Percentiles rank a stretch among this genome's conserved stretches.
Conservation (phyloP, 1,140 invertebrate genomes). For the Drosophila neocordata region DNA sequence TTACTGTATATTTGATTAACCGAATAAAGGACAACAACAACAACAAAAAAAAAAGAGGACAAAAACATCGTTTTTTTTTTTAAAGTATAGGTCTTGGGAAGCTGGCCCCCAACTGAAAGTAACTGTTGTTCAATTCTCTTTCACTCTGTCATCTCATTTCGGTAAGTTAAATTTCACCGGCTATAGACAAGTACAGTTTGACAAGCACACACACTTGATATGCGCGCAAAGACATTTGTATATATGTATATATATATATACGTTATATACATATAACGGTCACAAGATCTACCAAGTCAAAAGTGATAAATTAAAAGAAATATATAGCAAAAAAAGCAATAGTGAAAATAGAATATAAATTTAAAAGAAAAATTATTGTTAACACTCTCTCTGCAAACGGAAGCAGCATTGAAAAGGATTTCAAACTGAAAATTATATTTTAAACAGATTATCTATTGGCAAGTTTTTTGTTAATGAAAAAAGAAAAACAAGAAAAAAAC, state of each 20-base stretch:
- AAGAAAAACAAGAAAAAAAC: background rate
- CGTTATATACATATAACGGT: background rate
- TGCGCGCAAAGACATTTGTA: background rate
- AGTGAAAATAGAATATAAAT: conserved; percentile 24
- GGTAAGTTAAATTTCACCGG: conserved; percentile 29
- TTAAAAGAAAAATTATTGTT: conserved; percentile 22
- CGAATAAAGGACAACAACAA: conserved; percentile 25
- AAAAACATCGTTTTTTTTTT: conserved; percentile 29
- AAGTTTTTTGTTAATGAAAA: background rate
- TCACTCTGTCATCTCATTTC: conserved; percentile 3
- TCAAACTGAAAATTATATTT: background rate
- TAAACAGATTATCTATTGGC: background rate
- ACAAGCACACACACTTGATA: conserved; percentile 18
- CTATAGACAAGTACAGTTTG: conserved; percentile 38
- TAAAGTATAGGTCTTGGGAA: conserved; percentile 11
- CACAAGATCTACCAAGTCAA: conserved; percentile 1
- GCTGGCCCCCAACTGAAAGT: background rate
- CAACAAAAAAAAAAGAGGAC: conserved; percentile 7
- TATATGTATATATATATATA: background rate
- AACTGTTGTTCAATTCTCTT: background rate
- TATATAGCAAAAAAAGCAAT: background rate
- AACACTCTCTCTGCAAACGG: background rate
- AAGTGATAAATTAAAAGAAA: conserved; percentile 33
- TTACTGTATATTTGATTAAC: conserved; percentile 65
- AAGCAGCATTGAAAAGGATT: background rate